Evolutionary conservation across 2,888 invertebrate species (phyloP).

Genomic region (Palloptera scutellata): DNA sequence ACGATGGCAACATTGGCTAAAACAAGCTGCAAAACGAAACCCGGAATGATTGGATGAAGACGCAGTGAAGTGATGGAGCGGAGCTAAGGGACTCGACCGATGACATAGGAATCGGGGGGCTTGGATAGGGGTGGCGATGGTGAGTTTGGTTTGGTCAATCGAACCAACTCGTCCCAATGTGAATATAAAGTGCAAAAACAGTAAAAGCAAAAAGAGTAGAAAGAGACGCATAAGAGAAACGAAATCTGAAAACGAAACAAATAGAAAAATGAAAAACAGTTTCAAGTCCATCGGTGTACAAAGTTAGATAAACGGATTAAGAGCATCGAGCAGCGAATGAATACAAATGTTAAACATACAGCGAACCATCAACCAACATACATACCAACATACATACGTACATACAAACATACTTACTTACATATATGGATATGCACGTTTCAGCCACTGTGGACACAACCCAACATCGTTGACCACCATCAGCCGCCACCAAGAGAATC

Average conservation of each 20-base stretch:
- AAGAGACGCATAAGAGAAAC: conserved; percentile 19
- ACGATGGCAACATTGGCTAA: conserved; percentile 27
- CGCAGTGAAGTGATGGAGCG: conserved; percentile 4
- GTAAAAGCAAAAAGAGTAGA: not conserved
- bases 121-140: not conserved
- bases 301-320: conserved; percentile 65
- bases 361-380: conserved; percentile 9
- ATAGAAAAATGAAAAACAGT: conserved; percentile 38
- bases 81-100: not conserved
- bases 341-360: conserved; percentile 16
- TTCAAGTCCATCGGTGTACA: conserved; percentile 64
- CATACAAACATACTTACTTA: conserved; percentile 21
- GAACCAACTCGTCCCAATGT: too few relatives aligned
- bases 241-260: conserved; percentile 22
- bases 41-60: conserved; percentile 29
- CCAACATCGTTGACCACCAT: not conserved
- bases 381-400: conserved; percentile 17
- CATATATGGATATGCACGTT: not conserved
- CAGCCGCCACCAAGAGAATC: not conserved
- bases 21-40: conserved; percentile 8
- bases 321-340: conserved; percentile 40
- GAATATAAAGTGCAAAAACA: conserved; percentile 7
- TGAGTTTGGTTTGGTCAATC: too few relatives aligned
- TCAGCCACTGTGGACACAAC: not conserved
- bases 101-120: too few relatives aligned